phyloP scores from a whole-genome alignment of 92 coral and sea anemone genomes.

The Virgularia gustaviana region DNA sequence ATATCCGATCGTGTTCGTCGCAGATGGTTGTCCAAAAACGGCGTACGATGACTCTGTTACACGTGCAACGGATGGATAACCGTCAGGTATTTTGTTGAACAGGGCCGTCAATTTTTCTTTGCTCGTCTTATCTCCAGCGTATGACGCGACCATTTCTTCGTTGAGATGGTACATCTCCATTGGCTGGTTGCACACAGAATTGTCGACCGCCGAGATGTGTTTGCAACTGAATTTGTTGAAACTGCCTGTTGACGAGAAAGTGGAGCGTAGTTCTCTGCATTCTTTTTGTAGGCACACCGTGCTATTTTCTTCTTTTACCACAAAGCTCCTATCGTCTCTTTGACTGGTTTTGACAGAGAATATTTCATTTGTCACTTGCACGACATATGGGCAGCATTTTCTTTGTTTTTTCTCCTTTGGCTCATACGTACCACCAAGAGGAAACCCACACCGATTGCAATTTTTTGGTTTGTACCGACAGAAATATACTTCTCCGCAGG shows the following conservation, averaged over 20 bases:
- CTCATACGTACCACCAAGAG: neutral
- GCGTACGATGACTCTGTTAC: constrained; percentile 10
- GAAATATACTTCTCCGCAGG: neutral
- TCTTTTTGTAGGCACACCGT: constrained; percentile 12
- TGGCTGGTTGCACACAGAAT: neutral
- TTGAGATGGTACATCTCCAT: neutral
- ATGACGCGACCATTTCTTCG: neutral
- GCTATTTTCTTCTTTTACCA: neutral
- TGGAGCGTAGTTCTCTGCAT: constrained; percentile 2
- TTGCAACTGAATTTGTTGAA: too few relatives aligned
- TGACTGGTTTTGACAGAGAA: constrained; percentile 5
- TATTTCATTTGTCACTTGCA: neutral
- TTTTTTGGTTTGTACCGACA: neutral
- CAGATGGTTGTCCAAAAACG: constrained; percentile 46
- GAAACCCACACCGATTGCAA: neutral
- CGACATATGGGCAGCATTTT: neutral
- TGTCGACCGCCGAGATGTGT: neutral
- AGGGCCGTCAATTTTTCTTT: neutral
- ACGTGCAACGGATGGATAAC: constrained; percentile 34
- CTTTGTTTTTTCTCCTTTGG: neutral
- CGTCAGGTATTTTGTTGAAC: neutral
- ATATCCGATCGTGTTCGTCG: constrained; percentile 49
- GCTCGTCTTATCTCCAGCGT: neutral
- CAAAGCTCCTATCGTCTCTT: constrained; percentile 21
- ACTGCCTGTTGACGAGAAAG: neutral